phyloP scores from a whole-genome alignment of 2,888 invertebrate species.

The Pasiphila rectangulata region DNA sequence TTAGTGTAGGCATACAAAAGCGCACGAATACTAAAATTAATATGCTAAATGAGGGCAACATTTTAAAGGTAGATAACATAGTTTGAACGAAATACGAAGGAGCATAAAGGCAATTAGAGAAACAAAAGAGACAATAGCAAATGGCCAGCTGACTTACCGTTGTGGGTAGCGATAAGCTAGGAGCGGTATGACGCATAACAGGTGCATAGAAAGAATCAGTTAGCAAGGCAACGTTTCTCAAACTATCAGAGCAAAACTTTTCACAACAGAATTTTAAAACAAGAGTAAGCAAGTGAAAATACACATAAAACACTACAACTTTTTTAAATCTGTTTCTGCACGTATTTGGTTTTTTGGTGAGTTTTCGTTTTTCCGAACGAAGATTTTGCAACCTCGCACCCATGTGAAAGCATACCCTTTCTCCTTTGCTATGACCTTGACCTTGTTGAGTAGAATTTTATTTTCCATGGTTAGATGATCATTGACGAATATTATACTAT shows the following conservation, averaged over 20 bases:
- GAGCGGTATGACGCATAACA: too few species aligned
- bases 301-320: not conserved
- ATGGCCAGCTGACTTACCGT: not conserved
- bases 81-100: too few species aligned
- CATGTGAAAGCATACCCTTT: slow-evolving; percentile 21
- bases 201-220: not conserved
- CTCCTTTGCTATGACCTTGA: slow-evolving; percentile 24
- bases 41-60: too few species aligned
- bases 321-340: slow-evolving; percentile 14
- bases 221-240: not conserved
- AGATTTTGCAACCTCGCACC: slow-evolving; percentile 28
- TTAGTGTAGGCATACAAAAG: too few species aligned
- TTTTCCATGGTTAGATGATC: slow-evolving; percentile 31
- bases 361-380: slow-evolving; percentile 21
- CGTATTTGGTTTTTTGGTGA: slow-evolving; percentile 22
- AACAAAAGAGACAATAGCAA: too few species aligned
- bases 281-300: not conserved
- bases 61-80: too few species aligned
- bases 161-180: not conserved
- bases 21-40: too few species aligned
- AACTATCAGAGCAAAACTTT: not conserved
- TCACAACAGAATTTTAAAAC: not conserved
- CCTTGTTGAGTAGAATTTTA: slow-evolving; percentile 29
- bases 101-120: too few species aligned
- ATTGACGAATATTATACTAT: slow-evolving; percentile 24